Evolutionary conservation across 2,797 vertebrate species (phyloP).

Genomic region (Cossypha dichroa): DNA sequence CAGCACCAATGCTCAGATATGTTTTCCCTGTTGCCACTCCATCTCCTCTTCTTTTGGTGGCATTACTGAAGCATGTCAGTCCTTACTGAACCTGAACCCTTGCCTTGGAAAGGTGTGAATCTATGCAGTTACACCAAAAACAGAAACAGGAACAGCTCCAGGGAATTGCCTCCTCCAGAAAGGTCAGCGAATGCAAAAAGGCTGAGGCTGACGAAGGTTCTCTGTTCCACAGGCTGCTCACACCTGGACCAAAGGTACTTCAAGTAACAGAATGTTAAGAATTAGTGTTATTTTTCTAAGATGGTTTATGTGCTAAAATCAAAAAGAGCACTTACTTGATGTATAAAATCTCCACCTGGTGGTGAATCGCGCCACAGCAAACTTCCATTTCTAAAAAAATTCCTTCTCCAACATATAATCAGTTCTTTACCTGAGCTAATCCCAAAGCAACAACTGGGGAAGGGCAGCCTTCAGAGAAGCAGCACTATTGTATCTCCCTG

Average conservation of each 20-base stretch:
- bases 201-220: background rate
- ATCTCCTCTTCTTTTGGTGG: background rate
- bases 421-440: background rate
- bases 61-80: background rate
- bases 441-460: background rate
- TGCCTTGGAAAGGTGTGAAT: background rate
- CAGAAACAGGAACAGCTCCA: background rate
- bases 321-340: background rate
- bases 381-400: background rate
- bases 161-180: background rate
- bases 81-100: background rate
- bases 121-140: background rate
- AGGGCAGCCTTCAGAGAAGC: background rate
- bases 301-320: background rate
- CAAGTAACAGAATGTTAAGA: background rate
- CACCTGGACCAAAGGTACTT: background rate
- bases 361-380: background rate
- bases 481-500: background rate
- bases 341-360: slow-evolving; percentile 35
- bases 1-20: background rate
- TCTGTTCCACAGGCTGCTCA: background rate
- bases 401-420: background rate
- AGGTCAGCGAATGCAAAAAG: background rate
- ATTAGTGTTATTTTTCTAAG: too few species aligned
- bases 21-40: background rate